These are phyloP conservation scores for Tiaroga cobitis DNA, from an alignment of 2,797 vertebrate genomes.

Conservation along the genomic window DNA sequence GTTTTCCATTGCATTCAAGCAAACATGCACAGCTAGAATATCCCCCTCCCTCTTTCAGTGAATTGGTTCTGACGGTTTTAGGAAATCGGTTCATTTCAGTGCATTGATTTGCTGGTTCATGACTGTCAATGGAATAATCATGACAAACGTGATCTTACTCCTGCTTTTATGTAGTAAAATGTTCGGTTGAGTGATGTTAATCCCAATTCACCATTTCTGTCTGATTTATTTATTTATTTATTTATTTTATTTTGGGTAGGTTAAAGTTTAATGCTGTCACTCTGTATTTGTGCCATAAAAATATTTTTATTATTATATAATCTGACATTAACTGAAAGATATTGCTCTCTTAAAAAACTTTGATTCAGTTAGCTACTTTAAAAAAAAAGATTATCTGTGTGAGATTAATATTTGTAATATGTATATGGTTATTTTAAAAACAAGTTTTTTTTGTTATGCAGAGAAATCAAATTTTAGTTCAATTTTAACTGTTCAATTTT, in stretches of 20 bases:
- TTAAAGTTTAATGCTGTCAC: background rate
- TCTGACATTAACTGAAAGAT: background rate
- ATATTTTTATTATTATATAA: conserved; percentile 4
- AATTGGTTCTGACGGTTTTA: background rate
- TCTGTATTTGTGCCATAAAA: background rate
- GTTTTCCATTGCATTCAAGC: background rate
- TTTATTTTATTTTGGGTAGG: background rate
- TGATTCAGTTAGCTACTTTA: too few relatives aligned
- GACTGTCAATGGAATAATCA: background rate
- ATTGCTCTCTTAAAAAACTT: background rate
- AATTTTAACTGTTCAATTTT: background rate
- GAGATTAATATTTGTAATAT: background rate
- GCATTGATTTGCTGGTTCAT: background rate
- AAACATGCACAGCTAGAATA: background rate
- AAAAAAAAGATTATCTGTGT: background rate
- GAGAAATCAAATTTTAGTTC: background rate
- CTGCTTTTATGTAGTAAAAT: background rate
- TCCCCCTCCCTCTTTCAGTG: background rate
- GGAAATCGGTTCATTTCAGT: background rate
- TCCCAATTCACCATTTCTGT: background rate
- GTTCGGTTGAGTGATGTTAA: background rate
- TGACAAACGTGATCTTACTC: background rate
- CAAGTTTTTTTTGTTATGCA: too few relatives aligned
- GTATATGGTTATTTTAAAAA: background rate
- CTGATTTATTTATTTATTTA: too few relatives aligned